A percentile compares a stretch with the other conserved stretches of the same genome.
phyloP scores from a whole-genome alignment of 2,113 vertebrate genomes.

The Clinocottus analis region DNA sequence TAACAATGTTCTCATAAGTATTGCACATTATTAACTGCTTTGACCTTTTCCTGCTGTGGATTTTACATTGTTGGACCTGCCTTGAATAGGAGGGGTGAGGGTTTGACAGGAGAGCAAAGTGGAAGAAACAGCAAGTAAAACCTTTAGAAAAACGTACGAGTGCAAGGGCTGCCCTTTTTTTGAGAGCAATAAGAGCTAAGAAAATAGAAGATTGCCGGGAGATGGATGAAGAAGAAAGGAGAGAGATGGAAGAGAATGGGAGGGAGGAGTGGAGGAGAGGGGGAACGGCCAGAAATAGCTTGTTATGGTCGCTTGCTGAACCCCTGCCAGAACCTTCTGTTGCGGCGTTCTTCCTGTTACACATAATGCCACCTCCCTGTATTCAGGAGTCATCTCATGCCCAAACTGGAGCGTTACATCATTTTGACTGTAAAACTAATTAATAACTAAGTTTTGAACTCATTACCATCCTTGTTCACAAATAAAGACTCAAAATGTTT shows the following conservation, averaged over 20 bases:
- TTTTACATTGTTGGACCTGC: conserved; percentile 25
- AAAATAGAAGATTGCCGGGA: not conserved
- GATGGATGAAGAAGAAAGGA: conserved; percentile 20
- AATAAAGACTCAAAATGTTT: not conserved
- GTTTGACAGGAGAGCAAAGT: not conserved
- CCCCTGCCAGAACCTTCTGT: conserved; percentile 54
- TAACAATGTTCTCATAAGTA: conserved; percentile 35
- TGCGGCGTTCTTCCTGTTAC: conserved; percentile 41
- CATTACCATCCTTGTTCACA: not conserved
- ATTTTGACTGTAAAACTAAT: not conserved
- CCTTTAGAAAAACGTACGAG: not conserved
- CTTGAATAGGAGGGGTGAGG: conserved; percentile 20
- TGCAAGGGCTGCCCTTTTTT: not conserved
- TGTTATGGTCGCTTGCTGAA: conserved; percentile 45
- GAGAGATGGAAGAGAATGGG: not conserved
- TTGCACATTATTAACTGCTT: conserved; percentile 24
- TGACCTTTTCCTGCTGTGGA: conserved; percentile 16
- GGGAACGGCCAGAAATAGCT: conserved; percentile 41
- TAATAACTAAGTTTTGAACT: not conserved
- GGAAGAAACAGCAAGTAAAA: conserved; percentile 15
- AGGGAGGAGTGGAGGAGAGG: not conserved
- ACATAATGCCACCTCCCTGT: conserved; percentile 18
- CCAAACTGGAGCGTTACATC: not conserved
- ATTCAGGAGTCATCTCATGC: not conserved
- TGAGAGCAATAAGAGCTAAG: not conserved